Base-by-base conservation (phyloP, 2,113 vertebrate species). In the Bostrychus sinensis region DNA sequence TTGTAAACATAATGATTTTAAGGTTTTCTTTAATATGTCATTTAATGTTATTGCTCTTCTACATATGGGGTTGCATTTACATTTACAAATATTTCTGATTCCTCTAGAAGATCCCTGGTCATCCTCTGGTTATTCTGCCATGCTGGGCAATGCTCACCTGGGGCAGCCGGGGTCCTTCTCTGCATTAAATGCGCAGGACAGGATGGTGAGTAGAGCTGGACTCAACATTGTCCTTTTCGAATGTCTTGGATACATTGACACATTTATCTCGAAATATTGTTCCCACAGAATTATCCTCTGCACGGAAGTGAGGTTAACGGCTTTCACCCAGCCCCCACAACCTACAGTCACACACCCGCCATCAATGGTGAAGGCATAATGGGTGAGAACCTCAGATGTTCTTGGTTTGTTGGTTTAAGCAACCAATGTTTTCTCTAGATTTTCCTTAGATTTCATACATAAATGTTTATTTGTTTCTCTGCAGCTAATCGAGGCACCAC, bases 281-380 rank as follows among this genome's bases (percentile, higher is more conserved):
- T 82, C 57, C 82, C 77, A 62, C 83, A 97, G 94, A 95, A 93
- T 88, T 99, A 97, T 91, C 94, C 94, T 86, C 92, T 98, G 75
- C 96, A 95, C 0, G 89, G 94, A 60, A 92, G 93, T 1, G 97
- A 99, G 75, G 95, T 96, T 51, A 98, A 96, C 0, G 95, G 94
- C 85, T 98, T 98, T 79, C 92, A 97, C 72, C 87, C 95, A 0
- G 83, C 92, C 42, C 89, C 95, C 11, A 69, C 94, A 0, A 91
- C 95, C 66, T 93, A 96, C 84, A 94, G 93, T 76, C 96, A 98
- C 82, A 95, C 97, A 0, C 92, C 97, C 1, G 87, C 96, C 0
- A 94, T 95, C 86, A 94, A 94, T 0, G 94, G 94, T 72, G 97
- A 99, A 70, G 85, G 54, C 70, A 94, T 98, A 56, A 92, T 98